Base-by-base conservation (phyloP, 2,797 vertebrate genomes). In the Danio albolineatus region DNA sequence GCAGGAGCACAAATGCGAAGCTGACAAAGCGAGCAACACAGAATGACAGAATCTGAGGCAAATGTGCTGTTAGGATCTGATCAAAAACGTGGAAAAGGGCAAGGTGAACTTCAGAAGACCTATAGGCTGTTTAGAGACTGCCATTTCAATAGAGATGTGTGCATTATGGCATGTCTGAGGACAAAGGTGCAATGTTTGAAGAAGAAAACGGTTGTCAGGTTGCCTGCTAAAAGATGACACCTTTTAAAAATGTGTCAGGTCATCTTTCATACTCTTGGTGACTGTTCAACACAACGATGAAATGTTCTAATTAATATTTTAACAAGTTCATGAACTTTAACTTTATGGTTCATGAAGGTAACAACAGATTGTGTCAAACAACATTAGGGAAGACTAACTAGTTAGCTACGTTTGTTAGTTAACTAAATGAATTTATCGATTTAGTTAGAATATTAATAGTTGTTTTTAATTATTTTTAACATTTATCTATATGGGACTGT, bases 191-290 rank as follows among this genome's bases (percentile, higher is more conserved):
- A 59, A 78, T 70, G 14, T 82, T 76, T 76, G 38, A 64, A 51
- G 9, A 69, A 57, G n/a, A 80, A 54, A 62, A 71, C 48, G 28
- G 38, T n/a, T 66, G 36, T 57, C 71, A 75, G 39, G 79, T 73
- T 84, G 16, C 17, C 12, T 56, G 17, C 56, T 78, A 69, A 73
- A 10, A 41, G 64, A 83, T 56, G 79, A 82, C 81, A 70, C 13
- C 66, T 79, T 86, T 36, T 76, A 82, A 84, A 71, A 75, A 44
- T 17, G 48, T 49, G 56, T 41, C 16, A 61, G 72, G 17, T 62
- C 28, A 5, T 38, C 13, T 72, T 54, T 43, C 41, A 19, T 9
- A 9, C 36, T 54, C 21, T 51, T 49, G 10, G 21, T 16, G 49
- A 53, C 6, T 53, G 0, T 39, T 65, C 10, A 76, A 76, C 28